Conservation (phyloP, 92 coral and sea anemone species). For the Siderastrea radians region DNA sequence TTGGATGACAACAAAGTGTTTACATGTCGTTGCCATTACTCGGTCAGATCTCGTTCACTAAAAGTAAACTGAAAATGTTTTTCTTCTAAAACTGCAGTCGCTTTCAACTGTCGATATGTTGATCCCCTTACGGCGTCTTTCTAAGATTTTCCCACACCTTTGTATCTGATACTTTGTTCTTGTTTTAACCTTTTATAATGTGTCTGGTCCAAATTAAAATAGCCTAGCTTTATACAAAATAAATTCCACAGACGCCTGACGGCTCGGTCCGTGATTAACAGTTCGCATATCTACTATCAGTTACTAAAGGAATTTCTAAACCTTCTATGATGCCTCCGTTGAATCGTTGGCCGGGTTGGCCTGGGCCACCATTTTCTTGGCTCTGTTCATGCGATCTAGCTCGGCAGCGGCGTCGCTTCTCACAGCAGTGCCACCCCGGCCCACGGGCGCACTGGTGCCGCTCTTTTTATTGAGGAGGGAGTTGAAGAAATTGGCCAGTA, state of each 20-base stretch:
- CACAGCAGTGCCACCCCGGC: constrained; percentile 80
- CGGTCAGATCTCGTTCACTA: not conserved
- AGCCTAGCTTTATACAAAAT: constrained; percentile 62
- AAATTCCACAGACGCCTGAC: constrained; percentile 22
- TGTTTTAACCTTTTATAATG: constrained; percentile 8
- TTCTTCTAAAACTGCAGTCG: not conserved
- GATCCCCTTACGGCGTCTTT: not conserved
- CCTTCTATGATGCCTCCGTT: constrained; percentile 60
- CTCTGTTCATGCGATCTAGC: constrained; percentile 95
- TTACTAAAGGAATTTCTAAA: constrained; percentile 16
- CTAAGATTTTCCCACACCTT: constrained; percentile 7
- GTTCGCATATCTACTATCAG: constrained; percentile 22
- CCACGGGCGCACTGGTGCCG: constrained; percentile 68
- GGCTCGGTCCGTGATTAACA: constrained; percentile 2
- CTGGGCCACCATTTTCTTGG: constrained; percentile 80
- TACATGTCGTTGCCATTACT: not conserved
- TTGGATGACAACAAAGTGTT: not conserved
- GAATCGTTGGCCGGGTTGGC: constrained; percentile 68
- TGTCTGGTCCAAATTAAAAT: constrained; percentile 48
- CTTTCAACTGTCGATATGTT: not conserved
- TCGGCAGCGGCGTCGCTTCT: constrained; percentile 99
- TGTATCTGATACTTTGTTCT: constrained; percentile 2
- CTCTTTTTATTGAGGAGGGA: constrained; percentile 96
- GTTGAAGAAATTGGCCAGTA: constrained; percentile 98
- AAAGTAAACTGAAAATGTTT: not conserved